These are phyloP conservation scores for Luperina testacea DNA, from an alignment of 2,888 invertebrate species.

Conservation along the genomic window DNA sequence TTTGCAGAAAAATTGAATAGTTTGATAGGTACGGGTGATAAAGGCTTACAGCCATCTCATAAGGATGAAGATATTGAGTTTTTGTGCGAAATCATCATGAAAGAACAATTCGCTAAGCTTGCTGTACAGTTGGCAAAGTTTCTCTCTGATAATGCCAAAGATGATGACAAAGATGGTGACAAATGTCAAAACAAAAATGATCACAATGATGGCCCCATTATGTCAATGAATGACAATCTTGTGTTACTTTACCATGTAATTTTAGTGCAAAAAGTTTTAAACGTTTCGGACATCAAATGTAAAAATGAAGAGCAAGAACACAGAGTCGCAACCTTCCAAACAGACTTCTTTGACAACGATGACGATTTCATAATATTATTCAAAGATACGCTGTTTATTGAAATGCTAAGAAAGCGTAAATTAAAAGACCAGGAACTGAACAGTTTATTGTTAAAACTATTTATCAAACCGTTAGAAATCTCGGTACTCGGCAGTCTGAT, in stretches of 20 bases:
- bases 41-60: constrained; percentile 9
- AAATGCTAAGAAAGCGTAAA: constrained; percentile 30
- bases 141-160: constrained; percentile 16
- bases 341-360: constrained; percentile 34
- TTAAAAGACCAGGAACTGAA: not conserved
- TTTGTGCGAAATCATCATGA: constrained; percentile 33
- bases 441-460: constrained; percentile 5
- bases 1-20: constrained; percentile 27
- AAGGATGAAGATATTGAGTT: constrained; percentile 36
- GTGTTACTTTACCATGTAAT: constrained; percentile 49
- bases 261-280: constrained; percentile 42
- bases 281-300: constrained; percentile 30
- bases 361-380: constrained; percentile 43
- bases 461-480: constrained; percentile 14
- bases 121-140: constrained; percentile 39
- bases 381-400: constrained; percentile 30
- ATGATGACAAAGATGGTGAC: constrained; percentile 1
- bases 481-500: constrained; percentile 35
- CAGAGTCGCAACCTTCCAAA: constrained; percentile 34
- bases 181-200: not conserved
- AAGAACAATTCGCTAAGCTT: constrained; percentile 41
- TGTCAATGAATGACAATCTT: constrained; percentile 47
- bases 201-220: not conserved
- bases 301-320: constrained; percentile 26
- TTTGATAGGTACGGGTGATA: constrained; percentile 49